Percentiles rank a stretch among this genome's conserved stretches.
These are phyloP conservation scores for Astreopora myriophthalma DNA, from an alignment of 64 coral and sea anemone species.

Conservation along the genomic window DNA sequence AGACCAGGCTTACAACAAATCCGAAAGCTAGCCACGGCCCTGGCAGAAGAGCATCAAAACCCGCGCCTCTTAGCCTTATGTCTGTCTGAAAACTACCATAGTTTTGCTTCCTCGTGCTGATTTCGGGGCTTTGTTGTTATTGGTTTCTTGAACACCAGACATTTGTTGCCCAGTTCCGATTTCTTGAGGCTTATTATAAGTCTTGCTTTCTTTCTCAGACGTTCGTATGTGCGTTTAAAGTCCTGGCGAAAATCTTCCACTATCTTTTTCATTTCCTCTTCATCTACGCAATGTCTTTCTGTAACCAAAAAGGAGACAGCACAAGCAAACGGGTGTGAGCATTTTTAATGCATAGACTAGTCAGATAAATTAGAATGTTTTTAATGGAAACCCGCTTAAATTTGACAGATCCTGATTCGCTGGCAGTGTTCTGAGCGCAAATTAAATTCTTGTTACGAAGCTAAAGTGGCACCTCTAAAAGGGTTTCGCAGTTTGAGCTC, in stretches of 20 bases:
- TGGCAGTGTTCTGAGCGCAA: too few relatives aligned
- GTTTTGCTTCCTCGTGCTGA: not conserved
- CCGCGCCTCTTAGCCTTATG: too few relatives aligned
- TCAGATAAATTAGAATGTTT: too few relatives aligned
- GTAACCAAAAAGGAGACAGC: not conserved
- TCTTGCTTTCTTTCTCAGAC: slow-evolving; percentile 6
- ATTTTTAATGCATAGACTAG: too few relatives aligned
- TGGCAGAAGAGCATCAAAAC: too few relatives aligned
- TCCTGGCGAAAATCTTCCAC: slow-evolving; percentile 6
- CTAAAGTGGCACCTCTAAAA: too few relatives aligned
- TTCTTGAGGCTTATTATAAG: not conserved
- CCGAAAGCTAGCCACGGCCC: too few relatives aligned
- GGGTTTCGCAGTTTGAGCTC: too few relatives aligned
- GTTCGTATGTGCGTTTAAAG: not conserved
- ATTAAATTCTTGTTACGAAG: too few relatives aligned
- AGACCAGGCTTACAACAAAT: too few relatives aligned
- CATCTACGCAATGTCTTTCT: slow-evolving; percentile 25
- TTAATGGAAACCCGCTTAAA: too few relatives aligned
- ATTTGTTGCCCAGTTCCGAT: not conserved
- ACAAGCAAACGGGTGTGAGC: not conserved
- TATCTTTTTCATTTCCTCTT: not conserved
- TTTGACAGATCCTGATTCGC: too few relatives aligned
- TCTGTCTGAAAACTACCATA: not conserved
- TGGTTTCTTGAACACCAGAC: not conserved
- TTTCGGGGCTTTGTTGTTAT: not conserved